Evolutionary conservation across 1,140 invertebrate genomes (phyloP).

Genomic region (Bursaphelenchus mucronatus): DNA sequence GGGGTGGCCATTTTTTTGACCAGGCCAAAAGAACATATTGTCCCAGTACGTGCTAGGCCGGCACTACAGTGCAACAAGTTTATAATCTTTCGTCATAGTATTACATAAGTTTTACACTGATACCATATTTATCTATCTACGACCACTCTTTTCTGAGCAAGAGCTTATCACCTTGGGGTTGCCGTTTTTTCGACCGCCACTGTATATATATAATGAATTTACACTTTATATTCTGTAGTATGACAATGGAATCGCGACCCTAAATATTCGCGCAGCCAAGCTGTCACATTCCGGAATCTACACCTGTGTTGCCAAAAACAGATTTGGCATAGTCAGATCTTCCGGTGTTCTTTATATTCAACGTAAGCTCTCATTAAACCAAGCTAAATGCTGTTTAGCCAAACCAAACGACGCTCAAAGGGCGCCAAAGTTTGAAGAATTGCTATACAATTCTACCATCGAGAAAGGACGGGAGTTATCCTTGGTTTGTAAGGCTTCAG

Average conservation of each 20-base stretch:
- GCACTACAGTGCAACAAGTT: too few relatives aligned
- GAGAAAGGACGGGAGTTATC: constrained; percentile 44
- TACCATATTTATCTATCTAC: too few relatives aligned
- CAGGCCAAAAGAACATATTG: too few relatives aligned
- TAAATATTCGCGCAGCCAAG: constrained; percentile 35
- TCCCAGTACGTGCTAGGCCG: too few relatives aligned
- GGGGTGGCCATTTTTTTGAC: too few relatives aligned
- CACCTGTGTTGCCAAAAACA: constrained; percentile 41
- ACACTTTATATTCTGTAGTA: constrained; percentile 31
- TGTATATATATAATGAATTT: constrained; percentile 22
- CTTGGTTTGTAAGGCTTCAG: constrained; percentile 46
- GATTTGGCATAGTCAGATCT: constrained; percentile 37
- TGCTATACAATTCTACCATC: constrained; percentile 36
- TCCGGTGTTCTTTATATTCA: constrained; percentile 43
- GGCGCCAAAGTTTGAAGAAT: constrained; percentile 47
- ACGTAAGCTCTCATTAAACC: constrained; percentile 28
- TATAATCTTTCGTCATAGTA: too few relatives aligned
- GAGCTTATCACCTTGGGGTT: too few relatives aligned
- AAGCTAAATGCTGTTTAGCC: constrained; percentile 16
- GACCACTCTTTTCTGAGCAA: too few relatives aligned
- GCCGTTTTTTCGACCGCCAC: too few relatives aligned
- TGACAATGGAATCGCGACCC: constrained; percentile 50
- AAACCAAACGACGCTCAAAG: constrained; percentile 27
- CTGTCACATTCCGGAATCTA: constrained; percentile 45
- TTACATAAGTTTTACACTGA: too few relatives aligned